Conservation (phyloP, 2,797 vertebrate genomes). For the Eutrigla gurnardus region DNA sequence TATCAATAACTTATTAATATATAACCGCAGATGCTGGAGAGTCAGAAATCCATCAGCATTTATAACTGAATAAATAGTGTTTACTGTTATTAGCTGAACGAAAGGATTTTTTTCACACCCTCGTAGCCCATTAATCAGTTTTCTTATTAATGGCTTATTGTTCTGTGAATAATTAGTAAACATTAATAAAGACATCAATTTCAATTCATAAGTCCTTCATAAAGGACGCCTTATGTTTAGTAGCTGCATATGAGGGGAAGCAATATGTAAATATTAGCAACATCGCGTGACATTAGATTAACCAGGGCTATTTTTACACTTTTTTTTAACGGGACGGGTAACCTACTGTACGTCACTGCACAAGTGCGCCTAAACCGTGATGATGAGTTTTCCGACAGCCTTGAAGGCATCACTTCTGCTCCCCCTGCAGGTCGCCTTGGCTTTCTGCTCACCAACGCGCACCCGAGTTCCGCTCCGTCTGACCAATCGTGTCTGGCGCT, state of each 20-base stretch:
- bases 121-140: background rate
- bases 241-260: background rate
- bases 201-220: too few species aligned
- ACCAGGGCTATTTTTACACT: too few species aligned
- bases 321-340: background rate
- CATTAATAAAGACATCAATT: background rate
- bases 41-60: background rate
- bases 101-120: background rate
- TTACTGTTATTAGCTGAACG: background rate
- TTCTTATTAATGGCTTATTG: background rate
- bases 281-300: too few species aligned
- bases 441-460: slow-evolving; percentile 31
- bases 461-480: slow-evolving; percentile 58
- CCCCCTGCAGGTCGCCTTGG: slow-evolving; percentile 44
- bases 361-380: background rate
- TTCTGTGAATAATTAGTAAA: background rate
- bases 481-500: slow-evolving; percentile 63
- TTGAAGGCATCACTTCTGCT: slow-evolving; percentile 45
- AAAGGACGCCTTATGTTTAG: background rate
- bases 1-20: background rate
- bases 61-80: background rate
- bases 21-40: background rate
- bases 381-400: slow-evolving; percentile 17
- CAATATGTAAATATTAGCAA: background rate
- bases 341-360: background rate